These are phyloP conservation scores for Zaprionus obscuricornis DNA, from an alignment of 2,888 invertebrate genomes.

Conservation along the genomic window DNA sequence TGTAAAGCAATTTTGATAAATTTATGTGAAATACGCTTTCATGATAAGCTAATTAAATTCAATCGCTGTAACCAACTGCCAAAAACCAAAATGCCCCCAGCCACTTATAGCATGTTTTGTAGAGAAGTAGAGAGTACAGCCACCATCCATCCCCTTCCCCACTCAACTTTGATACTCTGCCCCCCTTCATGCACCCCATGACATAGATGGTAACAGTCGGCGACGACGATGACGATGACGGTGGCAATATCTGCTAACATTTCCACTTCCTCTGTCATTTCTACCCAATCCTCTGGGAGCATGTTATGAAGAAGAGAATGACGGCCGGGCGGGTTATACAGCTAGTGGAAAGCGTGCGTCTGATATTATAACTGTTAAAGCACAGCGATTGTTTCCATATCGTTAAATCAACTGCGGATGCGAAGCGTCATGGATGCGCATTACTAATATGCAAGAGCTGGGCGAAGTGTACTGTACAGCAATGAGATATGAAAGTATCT, in stretches of 20 bases:
- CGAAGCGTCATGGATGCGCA: no score
- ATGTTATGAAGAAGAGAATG: no score
- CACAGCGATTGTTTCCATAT: slow-evolving; percentile 70
- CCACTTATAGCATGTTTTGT: not conserved
- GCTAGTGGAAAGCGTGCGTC: slow-evolving; percentile 6
- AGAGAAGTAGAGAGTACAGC: not conserved
- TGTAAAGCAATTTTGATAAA: slow-evolving; percentile 76
- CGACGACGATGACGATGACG: no score
- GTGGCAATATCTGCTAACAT: slow-evolving; percentile 6
- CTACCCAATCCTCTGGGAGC: slow-evolving; percentile 9
- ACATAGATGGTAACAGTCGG: not conserved
- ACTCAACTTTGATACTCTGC: not conserved
- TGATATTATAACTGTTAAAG: slow-evolving; percentile 49
- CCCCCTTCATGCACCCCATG: not conserved
- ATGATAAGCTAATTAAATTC: slow-evolving; percentile 79
- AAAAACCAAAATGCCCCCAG: slow-evolving; percentile 62
- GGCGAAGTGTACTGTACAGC: no score
- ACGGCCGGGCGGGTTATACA: no score
- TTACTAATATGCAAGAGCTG: no score
- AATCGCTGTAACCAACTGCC: slow-evolving; percentile 78
- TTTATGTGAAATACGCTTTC: slow-evolving; percentile 78
- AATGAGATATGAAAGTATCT: no score
- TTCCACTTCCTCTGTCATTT: not conserved
- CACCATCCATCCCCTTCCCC: not conserved
- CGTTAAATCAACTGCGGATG: slow-evolving; percentile 53